Evolutionary conservation across 1,140 invertebrate species (phyloP).

Genomic region (Cotesia glomerata): DNA sequence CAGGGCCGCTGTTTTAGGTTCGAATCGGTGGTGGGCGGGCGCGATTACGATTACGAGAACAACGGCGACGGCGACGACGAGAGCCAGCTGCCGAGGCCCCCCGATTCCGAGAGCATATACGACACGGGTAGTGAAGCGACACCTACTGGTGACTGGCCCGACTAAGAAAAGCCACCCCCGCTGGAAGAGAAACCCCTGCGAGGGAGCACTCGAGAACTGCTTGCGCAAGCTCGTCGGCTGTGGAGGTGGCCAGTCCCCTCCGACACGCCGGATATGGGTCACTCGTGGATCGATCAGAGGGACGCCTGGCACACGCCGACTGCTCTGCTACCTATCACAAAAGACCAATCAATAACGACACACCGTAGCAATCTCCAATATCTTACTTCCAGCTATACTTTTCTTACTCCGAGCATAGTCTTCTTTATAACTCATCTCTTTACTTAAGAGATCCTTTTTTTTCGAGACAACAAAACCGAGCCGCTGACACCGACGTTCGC

Average conservation of each 20-base stretch:
- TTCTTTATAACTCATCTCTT: neutral
- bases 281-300: constrained; percentile 60
- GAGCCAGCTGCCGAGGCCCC: constrained; percentile 15
- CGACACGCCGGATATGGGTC: constrained; percentile 58
- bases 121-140: constrained; percentile 17
- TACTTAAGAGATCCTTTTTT: neutral
- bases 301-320: constrained; percentile 23
- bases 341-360: constrained; percentile 60
- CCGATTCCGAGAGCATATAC: neutral
- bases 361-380: constrained; percentile 53
- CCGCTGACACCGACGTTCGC: too few species aligned
- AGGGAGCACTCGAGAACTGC: neutral
- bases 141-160: neutral
- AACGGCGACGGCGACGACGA: constrained; percentile 3
- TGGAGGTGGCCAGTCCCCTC: neutral
- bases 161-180: constrained; percentile 10
- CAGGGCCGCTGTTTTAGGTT: constrained; percentile 33
- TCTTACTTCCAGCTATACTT: constrained; percentile 34
- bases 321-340: constrained; percentile 42
- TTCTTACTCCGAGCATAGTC: neutral
- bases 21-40: neutral
- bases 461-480: too few species aligned
- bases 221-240: constrained; percentile 6
- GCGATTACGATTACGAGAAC: constrained; percentile 12
- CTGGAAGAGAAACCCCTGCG: neutral